A percentile compares a stretch with the other conserved stretches of the same genome.
These are phyloP conservation scores for Cardinalis cardinalis DNA, from an alignment of 2,113 vertebrate species.

Conservation along the genomic window DNA sequence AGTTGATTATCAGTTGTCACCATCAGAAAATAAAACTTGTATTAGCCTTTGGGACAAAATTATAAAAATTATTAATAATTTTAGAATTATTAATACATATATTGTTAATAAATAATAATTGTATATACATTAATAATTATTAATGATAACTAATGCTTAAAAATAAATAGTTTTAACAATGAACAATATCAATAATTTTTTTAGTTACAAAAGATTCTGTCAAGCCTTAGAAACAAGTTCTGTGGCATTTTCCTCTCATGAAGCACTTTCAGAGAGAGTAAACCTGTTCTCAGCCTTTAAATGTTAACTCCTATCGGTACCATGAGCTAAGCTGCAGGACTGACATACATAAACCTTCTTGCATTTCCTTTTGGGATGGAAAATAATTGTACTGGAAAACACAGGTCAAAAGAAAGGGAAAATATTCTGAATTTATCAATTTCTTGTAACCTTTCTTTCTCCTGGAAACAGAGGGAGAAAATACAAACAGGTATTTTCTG, in stretches of 20 bases:
- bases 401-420: not conserved
- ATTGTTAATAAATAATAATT: not conserved
- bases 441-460: not conserved
- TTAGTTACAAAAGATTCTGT: not conserved
- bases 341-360: not conserved
- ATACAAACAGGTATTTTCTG: slow-evolving; percentile 26
- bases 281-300: not conserved
- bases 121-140: not conserved
- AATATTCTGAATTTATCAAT: not conserved
- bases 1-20: not conserved
- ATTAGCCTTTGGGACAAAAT: not conserved
- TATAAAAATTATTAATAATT: not conserved
- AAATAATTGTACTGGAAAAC: not conserved
- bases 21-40: not conserved
- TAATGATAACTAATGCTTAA: not conserved
- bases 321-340: not conserved
- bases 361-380: not conserved
- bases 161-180: not conserved
- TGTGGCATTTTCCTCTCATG: not conserved
- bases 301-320: not conserved
- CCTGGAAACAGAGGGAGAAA: not conserved
- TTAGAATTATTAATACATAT: not conserved
- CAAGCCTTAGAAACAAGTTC: not conserved
- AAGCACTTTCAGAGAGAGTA: not conserved
- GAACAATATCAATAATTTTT: not conserved